A percentile compares a stretch with the other conserved stretches of the same genome.
These are phyloP conservation scores for Chelidonichthys spinosus DNA, from an alignment of 2,797 vertebrate species.

Conservation along the genomic window DNA sequence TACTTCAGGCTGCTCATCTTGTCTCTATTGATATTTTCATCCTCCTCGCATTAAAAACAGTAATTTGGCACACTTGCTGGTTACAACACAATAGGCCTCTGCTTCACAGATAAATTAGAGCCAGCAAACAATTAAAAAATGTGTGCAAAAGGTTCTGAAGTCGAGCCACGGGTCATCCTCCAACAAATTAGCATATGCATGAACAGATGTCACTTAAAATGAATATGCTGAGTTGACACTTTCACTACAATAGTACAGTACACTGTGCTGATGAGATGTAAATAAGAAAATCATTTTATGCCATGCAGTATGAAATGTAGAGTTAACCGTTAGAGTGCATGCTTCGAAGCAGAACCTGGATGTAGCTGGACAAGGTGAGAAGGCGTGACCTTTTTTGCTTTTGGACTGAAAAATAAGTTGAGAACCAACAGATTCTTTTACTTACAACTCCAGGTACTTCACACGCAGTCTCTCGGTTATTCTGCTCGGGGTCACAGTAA, in stretches of 20 bases:
- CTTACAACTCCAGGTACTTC: conserved; percentile 98
- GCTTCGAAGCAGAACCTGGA: conserved; percentile 44
- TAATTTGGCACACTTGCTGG: conserved; percentile 60
- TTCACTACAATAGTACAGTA: conserved; percentile 15
- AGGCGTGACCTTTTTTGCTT: conserved; percentile 37
- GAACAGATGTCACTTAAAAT: conserved; percentile 56
- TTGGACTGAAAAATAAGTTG: conserved; percentile 29
- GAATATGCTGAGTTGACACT: conserved; percentile 50
- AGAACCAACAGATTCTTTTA: conserved; percentile 56
- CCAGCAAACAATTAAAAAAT: conserved; percentile 56
- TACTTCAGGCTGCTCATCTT: conserved; percentile 33
- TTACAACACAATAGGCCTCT: conserved; percentile 46
- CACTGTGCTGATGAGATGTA: conserved; percentile 16
- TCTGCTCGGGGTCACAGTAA: conserved; percentile 98
- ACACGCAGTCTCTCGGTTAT: conserved; percentile 93
- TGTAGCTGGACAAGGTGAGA: conserved; percentile 46
- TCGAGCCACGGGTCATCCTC: conserved; percentile 43
- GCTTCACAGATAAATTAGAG: conserved; percentile 58
- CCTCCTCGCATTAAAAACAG: conserved; percentile 40
- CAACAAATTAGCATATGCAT: conserved; percentile 49
- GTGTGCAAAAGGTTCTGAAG: conserved; percentile 60
- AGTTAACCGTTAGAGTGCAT: conserved; percentile 32
- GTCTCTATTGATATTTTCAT: conserved; percentile 60
- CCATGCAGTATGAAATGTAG: conserved; percentile 3
- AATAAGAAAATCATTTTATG: background rate